Base-by-base conservation (phyloP, 2,797 vertebrate genomes). In the Ctenopoma multispine region DNA sequence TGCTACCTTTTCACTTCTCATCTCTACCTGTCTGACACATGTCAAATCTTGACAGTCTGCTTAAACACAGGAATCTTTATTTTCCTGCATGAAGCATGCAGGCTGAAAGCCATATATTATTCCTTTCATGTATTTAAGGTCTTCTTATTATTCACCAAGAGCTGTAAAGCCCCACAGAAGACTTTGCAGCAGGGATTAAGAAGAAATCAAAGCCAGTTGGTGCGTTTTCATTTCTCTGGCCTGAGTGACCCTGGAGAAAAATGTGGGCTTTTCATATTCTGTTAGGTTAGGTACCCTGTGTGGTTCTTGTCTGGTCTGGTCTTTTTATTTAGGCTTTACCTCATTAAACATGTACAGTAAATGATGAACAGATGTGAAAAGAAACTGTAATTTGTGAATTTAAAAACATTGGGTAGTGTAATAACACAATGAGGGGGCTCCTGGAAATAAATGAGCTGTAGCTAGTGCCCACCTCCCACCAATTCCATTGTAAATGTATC, bases 161-260 rank as follows among this genome's bases (percentile, higher is more conserved):
- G 13, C 21, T 67, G 63, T 14, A 53, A 38, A 38, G 47, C 31
- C 38, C 4, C 24, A 24, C 61, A 18, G 1, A 8, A 34, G 48
- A 57, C 48, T 24, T 18, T 5, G 47, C 8, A 41, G 20, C 18
- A 21, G 31, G 40, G 64, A 79, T 64, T 47, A 69, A 41, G 11
- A 8, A 15, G 23, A 41, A 61, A 62, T 77, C 57, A 49, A 73
- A 69, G 7, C 27, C 54, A 47, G 44, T n/a, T n/a, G n/a, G n/a
- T n/a, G n/a, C n/a, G 6, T 51, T 44, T 61, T 41, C 2, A 11
- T 57, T 72, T 5, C 15, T 71, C 31, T 21, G 11, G 1, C 34
- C 23, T 2, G 29, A 70, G 51, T 59, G 38, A 38, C 24, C 24
- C 24, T 24, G 2, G 24, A 24, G 24, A 24, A 24, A 24, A 24